Evolutionary conservation across 2,113 vertebrate genomes (phyloP).

Genomic region (Pao palembangensis): DNA sequence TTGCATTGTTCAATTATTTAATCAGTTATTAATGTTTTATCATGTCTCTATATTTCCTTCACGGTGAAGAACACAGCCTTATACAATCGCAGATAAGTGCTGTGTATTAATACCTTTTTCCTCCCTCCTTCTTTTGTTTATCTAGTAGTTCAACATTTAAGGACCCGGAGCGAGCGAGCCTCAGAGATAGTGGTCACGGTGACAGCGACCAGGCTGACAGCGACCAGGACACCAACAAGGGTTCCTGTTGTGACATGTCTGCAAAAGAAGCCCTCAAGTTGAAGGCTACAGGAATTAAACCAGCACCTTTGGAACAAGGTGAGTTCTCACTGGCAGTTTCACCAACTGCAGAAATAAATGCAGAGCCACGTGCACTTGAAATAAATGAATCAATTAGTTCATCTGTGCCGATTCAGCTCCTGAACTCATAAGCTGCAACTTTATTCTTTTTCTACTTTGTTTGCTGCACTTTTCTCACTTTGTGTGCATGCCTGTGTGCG

Average conservation of each 20-base stretch:
- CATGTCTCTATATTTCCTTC: neutral
- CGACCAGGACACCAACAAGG: conserved; percentile 99
- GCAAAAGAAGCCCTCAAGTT: conserved; percentile 98
- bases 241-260: conserved; percentile 99
- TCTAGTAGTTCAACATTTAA: conserved; percentile 96
- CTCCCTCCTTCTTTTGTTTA: neutral
- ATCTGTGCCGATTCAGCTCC: conserved; percentile 12
- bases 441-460: conserved; percentile 47
- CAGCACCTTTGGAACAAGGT: conserved; percentile 95
- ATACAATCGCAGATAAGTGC: neutral
- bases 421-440: conserved; percentile 36
- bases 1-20: conserved; percentile 26
- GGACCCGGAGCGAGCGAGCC: conserved; percentile 97
- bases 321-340: conserved; percentile 71
- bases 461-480: conserved; percentile 43
- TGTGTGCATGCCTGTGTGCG: conserved; percentile 10
- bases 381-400: conserved; percentile 2
- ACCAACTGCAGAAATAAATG: conserved; percentile 24
- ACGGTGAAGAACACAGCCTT: neutral
- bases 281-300: conserved; percentile 92
- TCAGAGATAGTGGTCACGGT: conserved; percentile 98
- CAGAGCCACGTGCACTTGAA: conserved; percentile 4
- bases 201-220: conserved; percentile 99
- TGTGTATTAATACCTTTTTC: neutral
- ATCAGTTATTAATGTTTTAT: conserved; percentile 19